Percentiles rank a stretch among this genome's conserved stretches.
These are phyloP conservation scores for Stichopus horrens DNA, from an alignment of 53 echinoderm and acorn worm genomes.

Conservation along the genomic window DNA sequence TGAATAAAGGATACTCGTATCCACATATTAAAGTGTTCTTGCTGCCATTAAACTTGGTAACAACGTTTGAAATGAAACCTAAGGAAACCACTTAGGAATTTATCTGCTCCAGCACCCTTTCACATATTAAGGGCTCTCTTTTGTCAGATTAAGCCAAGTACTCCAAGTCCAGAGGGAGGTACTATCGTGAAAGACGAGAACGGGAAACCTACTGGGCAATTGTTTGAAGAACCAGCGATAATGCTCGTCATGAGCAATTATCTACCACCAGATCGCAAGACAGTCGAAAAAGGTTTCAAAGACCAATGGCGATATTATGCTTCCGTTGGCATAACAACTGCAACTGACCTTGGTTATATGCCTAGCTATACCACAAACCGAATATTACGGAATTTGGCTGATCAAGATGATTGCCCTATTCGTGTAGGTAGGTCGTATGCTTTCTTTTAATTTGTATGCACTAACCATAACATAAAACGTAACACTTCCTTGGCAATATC, in stretches of 20 bases:
- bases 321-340: constrained; percentile 60
- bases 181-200: constrained; percentile 54
- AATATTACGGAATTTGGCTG: constrained; percentile 42
- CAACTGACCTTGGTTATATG: constrained; percentile 62
- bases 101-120: no score
- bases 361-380: constrained; percentile 35
- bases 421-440: constrained; percentile 9
- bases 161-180: constrained; percentile 51
- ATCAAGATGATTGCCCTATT: constrained; percentile 39
- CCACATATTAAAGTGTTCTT: no score
- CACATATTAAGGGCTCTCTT: no score
- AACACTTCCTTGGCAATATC: neutral
- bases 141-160: constrained; percentile 40
- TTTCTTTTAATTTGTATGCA: neutral
- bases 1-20: no score
- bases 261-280: constrained; percentile 16
- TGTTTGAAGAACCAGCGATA: constrained; percentile 59
- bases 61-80: no score
- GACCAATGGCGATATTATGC: constrained; percentile 54
- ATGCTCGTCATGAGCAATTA: constrained; percentile 42
- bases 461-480: neutral
- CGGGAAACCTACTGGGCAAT: constrained; percentile 56
- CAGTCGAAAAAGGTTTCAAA: neutral
- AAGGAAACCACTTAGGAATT: no score
- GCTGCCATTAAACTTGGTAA: no score